Evolutionary conservation across 2,888 invertebrate species (phyloP).

Genomic region (Argynnis bischoffii): DNA sequence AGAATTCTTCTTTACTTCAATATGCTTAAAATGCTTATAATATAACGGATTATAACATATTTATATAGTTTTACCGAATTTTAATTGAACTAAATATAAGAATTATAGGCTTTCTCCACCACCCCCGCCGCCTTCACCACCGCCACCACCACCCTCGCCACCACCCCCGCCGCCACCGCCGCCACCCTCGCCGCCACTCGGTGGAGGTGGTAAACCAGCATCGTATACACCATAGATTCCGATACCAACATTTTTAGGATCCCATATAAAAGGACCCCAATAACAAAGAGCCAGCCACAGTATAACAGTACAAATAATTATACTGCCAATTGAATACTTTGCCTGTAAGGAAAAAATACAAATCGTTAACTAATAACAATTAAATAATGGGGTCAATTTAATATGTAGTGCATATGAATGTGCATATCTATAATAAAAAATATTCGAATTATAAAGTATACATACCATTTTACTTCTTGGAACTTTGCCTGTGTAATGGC

Average conservation of each 20-base stretch:
- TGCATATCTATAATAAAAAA: neutral
- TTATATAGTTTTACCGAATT: neutral
- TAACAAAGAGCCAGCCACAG: conserved; percentile 45
- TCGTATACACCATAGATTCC: conserved; percentile 9
- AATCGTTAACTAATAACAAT: neutral
- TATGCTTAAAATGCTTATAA: conserved; percentile 15
- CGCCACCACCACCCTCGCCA: conserved; percentile 1
- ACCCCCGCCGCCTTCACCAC: neutral
- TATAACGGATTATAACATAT: conserved; percentile 9
- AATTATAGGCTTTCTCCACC: conserved; percentile 9
- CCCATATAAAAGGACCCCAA: conserved; percentile 47
- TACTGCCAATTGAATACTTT: conserved; percentile 46
- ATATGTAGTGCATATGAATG: no score
- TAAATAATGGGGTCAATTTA: no score
- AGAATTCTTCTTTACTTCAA: conserved; percentile 8
- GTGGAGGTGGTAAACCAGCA: neutral
- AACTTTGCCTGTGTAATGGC: conserved; percentile 57
- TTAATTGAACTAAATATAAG: neutral
- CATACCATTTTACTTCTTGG: conserved; percentile 56
- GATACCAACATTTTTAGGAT: conserved; percentile 40
- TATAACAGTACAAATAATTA: conserved; percentile 48
- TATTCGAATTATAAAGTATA: neutral
- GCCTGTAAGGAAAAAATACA: conserved; percentile 46
- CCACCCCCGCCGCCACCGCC: neutral
- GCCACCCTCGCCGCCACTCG: conserved; percentile 32